Percentiles rank a stretch among this genome's conserved stretches.
These are phyloP conservation scores for Bombus difficillimus DNA, from an alignment of 1,140 invertebrate species.

Conservation along the genomic window DNA sequence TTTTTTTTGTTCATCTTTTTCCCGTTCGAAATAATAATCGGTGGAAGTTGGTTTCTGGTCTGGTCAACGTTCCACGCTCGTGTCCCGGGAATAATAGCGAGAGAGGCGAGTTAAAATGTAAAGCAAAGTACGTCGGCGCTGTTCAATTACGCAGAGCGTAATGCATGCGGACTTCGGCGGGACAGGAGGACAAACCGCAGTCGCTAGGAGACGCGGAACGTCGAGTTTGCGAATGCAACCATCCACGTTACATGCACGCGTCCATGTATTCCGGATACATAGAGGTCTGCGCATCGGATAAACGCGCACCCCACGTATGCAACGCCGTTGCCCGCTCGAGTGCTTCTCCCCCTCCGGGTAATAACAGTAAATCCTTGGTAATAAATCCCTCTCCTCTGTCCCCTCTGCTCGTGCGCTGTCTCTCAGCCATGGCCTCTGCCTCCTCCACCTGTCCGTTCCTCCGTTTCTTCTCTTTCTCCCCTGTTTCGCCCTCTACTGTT, in stretches of 20 bases:
- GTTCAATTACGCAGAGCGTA: conserved; percentile 62
- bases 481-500: not conserved
- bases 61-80: not conserved
- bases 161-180: conserved; percentile 37
- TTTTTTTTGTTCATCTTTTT: not conserved
- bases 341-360: conserved; percentile 76
- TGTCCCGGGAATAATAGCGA: conserved; percentile 15
- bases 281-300: conserved; percentile 57
- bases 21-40: not conserved
- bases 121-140: conserved; percentile 57
- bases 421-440: conserved; percentile 2
- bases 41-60: not conserved
- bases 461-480: conserved; percentile 26
- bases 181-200: conserved; percentile 49
- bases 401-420: conserved; percentile 31
- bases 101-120: conserved; percentile 37
- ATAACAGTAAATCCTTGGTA: conserved; percentile 82
- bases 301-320: conserved; percentile 66
- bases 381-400: conserved; percentile 76
- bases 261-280: conserved; percentile 18
- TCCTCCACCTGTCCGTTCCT: conserved; percentile 60
- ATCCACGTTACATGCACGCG: not conserved
- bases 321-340: conserved; percentile 67
- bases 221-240: conserved; percentile 13
- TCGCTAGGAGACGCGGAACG: conserved; percentile 60